These are phyloP conservation scores for Chiloscyllium punctatum DNA, from an alignment of 2,797 vertebrate species.

Conservation along the genomic window DNA sequence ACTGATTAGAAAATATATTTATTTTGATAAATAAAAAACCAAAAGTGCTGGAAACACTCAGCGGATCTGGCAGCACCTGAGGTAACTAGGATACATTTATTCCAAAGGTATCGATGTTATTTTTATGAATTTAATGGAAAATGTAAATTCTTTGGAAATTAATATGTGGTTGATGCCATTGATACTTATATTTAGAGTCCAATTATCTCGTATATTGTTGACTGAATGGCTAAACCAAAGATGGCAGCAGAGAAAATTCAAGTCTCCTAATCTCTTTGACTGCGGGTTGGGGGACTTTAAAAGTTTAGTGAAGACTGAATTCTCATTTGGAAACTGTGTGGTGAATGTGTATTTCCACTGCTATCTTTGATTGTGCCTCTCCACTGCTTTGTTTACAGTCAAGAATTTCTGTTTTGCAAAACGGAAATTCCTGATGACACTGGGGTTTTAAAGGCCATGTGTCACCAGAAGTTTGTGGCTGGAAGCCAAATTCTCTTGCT, in stretches of 20 bases:
- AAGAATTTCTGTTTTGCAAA: conserved; percentile 36
- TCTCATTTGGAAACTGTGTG: conserved; percentile 13
- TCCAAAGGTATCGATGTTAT: neutral
- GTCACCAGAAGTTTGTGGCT: conserved; percentile 37
- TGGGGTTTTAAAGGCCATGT: conserved; percentile 36
- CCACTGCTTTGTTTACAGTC: conserved; percentile 29
- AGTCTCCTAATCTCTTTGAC: neutral
- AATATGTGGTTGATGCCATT: neutral
- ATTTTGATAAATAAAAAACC: too few relatives aligned
- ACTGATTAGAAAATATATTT: neutral
- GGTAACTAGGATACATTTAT: neutral
- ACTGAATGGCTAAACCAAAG: neutral
- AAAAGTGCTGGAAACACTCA: too few relatives aligned
- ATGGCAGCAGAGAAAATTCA: neutral
- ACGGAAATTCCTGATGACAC: conserved; percentile 37
- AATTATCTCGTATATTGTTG: neutral
- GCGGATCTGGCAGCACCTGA: too few relatives aligned
- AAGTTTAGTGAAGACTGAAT: neutral
- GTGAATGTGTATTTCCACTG: neutral
- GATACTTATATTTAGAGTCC: neutral
- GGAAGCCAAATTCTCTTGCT: conserved; percentile 26
- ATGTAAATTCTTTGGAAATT: neutral
- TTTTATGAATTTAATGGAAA: neutral
- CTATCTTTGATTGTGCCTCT: conserved; percentile 5
- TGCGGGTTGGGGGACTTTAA: neutral